Evolutionary conservation across 2,888 invertebrate species (phyloP).

Genomic region (Sarcophaga caerulescens): DNA sequence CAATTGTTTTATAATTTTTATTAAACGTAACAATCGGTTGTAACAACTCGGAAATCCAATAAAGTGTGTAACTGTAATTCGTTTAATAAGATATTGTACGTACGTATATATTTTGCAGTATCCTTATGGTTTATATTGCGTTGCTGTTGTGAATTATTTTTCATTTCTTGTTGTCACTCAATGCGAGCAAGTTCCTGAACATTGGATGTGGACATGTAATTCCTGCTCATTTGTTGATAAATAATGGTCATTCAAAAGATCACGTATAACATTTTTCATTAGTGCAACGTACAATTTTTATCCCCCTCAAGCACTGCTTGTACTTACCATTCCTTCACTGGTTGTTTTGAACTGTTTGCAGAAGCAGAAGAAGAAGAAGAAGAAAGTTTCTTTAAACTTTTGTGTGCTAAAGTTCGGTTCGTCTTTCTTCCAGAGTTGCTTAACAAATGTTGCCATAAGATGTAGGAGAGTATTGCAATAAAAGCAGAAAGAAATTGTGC

Average conservation of each 20-base stretch:
- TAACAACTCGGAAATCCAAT: background rate
- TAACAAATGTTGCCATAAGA: conserved; percentile 51
- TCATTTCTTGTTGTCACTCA: conserved; percentile 40
- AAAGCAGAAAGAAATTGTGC: conserved; percentile 29
- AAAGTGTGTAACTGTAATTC: background rate
- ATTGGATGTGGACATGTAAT: conserved; percentile 1
- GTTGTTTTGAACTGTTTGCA: conserved; percentile 34
- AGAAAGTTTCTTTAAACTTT: conserved; percentile 37
- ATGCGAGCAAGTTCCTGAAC: conserved; percentile 2
- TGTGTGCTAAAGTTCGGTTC: background rate
- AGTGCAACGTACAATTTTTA: conserved; percentile 53
- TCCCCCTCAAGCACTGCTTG: background rate
- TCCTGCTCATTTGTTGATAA: conserved; percentile 53
- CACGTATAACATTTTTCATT: conserved; percentile 68
- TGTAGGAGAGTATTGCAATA: background rate
- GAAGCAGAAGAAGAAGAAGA: conserved; percentile 36
- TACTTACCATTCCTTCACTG: background rate
- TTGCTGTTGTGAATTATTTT: conserved; percentile 7
- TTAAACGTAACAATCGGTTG: background rate
- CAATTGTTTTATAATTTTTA: background rate
- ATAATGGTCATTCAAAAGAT: conserved; percentile 62
- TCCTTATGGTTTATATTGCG: conserved; percentile 24
- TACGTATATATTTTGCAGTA: background rate
- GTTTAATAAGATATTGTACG: background rate
- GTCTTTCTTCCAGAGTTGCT: conserved; percentile 21